Evolutionary conservation across 2,113 vertebrate genomes (phyloP).

Genomic region (Pseudopodoces humilis): DNA sequence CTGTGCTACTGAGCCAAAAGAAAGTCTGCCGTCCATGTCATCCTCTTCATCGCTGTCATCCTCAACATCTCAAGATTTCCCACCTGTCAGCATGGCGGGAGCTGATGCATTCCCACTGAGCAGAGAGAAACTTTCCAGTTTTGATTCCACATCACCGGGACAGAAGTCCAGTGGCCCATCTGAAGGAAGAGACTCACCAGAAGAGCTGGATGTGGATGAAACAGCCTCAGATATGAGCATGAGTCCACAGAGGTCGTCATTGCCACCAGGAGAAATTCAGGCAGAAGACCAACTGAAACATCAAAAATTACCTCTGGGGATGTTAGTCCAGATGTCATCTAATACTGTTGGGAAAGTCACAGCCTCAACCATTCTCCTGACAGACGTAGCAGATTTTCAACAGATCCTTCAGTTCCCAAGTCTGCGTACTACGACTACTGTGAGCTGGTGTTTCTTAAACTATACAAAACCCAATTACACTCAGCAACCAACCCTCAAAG

Average conservation of each 20-base stretch:
- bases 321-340: conserved; percentile 84
- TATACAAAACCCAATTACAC: conserved; percentile 91
- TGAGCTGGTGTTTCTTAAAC: conserved; percentile 99
- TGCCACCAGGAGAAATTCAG: conserved; percentile 75
- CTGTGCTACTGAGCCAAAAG: conserved; percentile 84
- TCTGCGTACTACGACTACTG: conserved; percentile 89
- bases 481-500: conserved; percentile 79
- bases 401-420: conserved; percentile 92
- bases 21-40: conserved; percentile 70
- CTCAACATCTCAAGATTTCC: conserved; percentile 82
- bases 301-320: conserved; percentile 80
- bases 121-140: conserved; percentile 77
- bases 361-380: conserved; percentile 80
- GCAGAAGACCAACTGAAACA: conserved; percentile 69
- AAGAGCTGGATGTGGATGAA: conserved; percentile 89
- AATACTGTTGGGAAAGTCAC: conserved; percentile 73
- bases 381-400: conserved; percentile 84
- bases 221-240: conserved; percentile 80
- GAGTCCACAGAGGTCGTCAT: conserved; percentile 82
- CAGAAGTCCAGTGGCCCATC: conserved; percentile 85
- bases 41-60: conserved; percentile 79
- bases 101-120: conserved; percentile 69
- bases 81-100: conserved; percentile 62
- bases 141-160: conserved; percentile 82
- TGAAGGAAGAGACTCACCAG: conserved; percentile 85